These are phyloP conservation scores for Brachyhypopomus gauderio DNA, from an alignment of 2,113 vertebrate genomes.

Conservation along the genomic window DNA sequence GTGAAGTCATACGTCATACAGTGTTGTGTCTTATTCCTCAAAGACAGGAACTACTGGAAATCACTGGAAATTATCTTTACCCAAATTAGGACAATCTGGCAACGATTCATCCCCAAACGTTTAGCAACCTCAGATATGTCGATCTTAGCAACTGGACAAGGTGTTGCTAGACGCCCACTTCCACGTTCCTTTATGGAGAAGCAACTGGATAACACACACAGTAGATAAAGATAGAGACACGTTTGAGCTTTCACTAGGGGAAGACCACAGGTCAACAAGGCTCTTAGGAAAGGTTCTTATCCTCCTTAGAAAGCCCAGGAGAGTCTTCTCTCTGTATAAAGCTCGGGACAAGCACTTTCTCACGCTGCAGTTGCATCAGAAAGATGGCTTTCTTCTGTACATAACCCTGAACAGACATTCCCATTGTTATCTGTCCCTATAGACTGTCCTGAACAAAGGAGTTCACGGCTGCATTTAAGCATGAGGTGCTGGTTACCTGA, in stretches of 20 bases:
- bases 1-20: background rate
- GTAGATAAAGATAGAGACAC: constrained; percentile 28
- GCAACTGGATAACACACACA: constrained; percentile 11
- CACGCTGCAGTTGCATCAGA: background rate
- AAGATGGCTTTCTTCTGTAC: background rate
- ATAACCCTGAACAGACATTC: background rate
- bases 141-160: constrained; percentile 32
- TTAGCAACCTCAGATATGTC: constrained; percentile 22
- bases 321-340: background rate
- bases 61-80: constrained; percentile 13
- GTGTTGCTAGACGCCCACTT: constrained; percentile 8
- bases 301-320: background rate
- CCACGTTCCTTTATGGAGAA: constrained; percentile 6
- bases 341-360: too few relatives aligned
- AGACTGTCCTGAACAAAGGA: constrained; percentile 14
- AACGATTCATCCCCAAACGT: too few relatives aligned
- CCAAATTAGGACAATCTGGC: constrained; percentile 1
- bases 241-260: constrained; percentile 32
- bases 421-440: constrained; percentile 1
- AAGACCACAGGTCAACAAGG: constrained; percentile 26
- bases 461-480: background rate
- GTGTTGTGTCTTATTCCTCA: constrained; percentile 3
- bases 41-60: background rate
- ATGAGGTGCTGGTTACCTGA: constrained; percentile 18
- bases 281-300: constrained; percentile 19